phyloP scores from a whole-genome alignment of 2,888 invertebrate genomes.

The Cactoblastis cactorum region DNA sequence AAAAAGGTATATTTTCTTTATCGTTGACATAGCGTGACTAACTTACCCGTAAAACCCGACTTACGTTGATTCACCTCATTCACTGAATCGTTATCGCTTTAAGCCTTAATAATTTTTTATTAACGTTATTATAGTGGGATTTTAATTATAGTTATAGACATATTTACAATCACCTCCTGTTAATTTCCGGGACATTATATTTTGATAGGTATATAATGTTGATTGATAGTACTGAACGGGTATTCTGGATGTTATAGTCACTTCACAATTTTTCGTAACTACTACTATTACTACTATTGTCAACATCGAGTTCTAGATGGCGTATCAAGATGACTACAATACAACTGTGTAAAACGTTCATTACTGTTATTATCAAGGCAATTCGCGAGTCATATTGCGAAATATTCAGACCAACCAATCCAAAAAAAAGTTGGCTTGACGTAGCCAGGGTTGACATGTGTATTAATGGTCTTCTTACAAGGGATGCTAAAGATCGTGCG shows the following conservation, averaged over 20 bases:
- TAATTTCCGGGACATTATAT: slow-evolving; percentile 47
- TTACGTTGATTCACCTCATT: slow-evolving; percentile 19
- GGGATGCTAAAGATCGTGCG: too few species aligned
- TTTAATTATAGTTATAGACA: slow-evolving; percentile 47
- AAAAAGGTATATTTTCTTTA: neutral
- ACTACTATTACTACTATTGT: too few species aligned
- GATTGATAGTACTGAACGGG: slow-evolving; percentile 44
- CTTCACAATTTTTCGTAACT: neutral
- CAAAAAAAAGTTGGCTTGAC: too few species aligned
- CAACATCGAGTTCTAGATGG: too few species aligned
- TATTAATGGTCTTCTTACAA: too few species aligned
- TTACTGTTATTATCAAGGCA: too few species aligned
- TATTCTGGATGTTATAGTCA: neutral
- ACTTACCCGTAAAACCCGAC: slow-evolving; percentile 12
- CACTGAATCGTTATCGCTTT: slow-evolving; percentile 15
- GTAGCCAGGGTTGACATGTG: too few species aligned
- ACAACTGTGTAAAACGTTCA: too few species aligned
- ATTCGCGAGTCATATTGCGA: too few species aligned
- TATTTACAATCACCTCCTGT: slow-evolving; percentile 44
- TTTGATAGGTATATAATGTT: slow-evolving; percentile 60
- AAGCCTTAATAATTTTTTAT: slow-evolving; percentile 28
- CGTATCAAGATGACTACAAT: too few species aligned
- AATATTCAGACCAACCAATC: too few species aligned
- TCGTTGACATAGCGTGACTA: neutral
- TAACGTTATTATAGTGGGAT: slow-evolving; percentile 33